Conservation (phyloP, 2,797 vertebrate species). For the Onychomys torridus region DNA sequence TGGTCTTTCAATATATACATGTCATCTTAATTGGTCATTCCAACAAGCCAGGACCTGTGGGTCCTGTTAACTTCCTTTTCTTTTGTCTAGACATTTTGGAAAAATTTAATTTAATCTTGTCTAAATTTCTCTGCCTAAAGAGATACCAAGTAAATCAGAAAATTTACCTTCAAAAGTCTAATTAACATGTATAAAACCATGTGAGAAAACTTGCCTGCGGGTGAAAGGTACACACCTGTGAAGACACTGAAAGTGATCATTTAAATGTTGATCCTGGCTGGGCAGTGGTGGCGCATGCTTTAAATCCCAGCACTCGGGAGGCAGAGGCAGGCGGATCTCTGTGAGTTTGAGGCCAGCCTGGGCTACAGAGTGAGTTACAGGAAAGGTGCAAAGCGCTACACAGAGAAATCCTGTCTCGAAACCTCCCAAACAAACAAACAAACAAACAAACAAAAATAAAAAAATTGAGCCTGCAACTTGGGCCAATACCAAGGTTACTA, state of each 20-base stretch:
- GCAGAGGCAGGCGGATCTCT: no score
- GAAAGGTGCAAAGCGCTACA: no score
- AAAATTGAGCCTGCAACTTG: slow-evolving; percentile 19
- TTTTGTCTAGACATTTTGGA: not conserved
- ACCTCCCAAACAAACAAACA: no score
- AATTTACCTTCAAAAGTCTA: not conserved
- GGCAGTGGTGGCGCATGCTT: no score
- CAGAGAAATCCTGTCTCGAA: no score
- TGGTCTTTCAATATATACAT: not conserved
- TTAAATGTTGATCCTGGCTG: slow-evolving; percentile 34
- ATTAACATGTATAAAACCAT: slow-evolving; percentile 44
- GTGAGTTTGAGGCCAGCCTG: no score
- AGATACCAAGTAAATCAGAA: not conserved
- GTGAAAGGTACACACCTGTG: not conserved
- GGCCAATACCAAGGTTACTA: slow-evolving; percentile 6
- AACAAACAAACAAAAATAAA: no score
- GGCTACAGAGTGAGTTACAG: no score
- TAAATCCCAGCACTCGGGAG: no score
- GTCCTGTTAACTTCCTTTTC: not conserved
- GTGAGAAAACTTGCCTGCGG: slow-evolving; percentile 44
- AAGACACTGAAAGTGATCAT: not conserved
- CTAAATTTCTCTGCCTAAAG: slow-evolving; percentile 5
- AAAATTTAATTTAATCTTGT: not conserved
- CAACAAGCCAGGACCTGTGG: not conserved
- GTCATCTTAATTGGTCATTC: not conserved